Evolutionary conservation across 2,113 vertebrate species (phyloP), one percentile per base, ranked within the genome.

Genomic region (Varanus komodoensis): DNA sequence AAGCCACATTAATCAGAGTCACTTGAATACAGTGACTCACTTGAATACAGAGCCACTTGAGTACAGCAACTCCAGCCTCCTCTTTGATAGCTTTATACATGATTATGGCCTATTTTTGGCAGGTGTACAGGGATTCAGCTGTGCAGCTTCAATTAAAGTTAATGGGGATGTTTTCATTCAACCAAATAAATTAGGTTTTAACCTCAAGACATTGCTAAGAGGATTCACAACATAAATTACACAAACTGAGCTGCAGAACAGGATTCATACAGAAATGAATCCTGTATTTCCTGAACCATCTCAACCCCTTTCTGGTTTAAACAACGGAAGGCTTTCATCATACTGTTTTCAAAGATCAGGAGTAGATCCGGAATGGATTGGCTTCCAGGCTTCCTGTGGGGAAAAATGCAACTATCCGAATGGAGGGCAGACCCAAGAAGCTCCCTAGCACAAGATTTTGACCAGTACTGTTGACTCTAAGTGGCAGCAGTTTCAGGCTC

Each of bases 81-180:
- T 34, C 21, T n/a, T 29, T 93, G 77, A 89, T 87, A 81, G 50
- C 89, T 88, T 73, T 87, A 89, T 91, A 90, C n/a, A 52, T 87
- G 92, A 92, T 87, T 90, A 27, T 52, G 71, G 23, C 79, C 68
- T 34, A 84, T 92, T 94, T 95, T 93, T 57, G 89, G 82, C 92
- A 93, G 77, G 15, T n/a, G 82, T 77, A 90, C 0, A 90, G 93
- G 81, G 87, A 94, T 94, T 91, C 88, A 91, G 84, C n/a, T 71
- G 84, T 77, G 52, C 87, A 94, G 32, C 50, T 82, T 25, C 81
- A 91, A 93, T 90, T 90, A 90, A 90, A 86, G 25, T 71, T 90
- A 90, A 90, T 90, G 64, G 64, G n/a, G 54, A 80, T 86, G 83
- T 86, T 86, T 89, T 86, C 21, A 11, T 71, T 48, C 50, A 85